Conservation (phyloP, 2,113 vertebrate genomes). For the Emydura subglobosa region DNA sequence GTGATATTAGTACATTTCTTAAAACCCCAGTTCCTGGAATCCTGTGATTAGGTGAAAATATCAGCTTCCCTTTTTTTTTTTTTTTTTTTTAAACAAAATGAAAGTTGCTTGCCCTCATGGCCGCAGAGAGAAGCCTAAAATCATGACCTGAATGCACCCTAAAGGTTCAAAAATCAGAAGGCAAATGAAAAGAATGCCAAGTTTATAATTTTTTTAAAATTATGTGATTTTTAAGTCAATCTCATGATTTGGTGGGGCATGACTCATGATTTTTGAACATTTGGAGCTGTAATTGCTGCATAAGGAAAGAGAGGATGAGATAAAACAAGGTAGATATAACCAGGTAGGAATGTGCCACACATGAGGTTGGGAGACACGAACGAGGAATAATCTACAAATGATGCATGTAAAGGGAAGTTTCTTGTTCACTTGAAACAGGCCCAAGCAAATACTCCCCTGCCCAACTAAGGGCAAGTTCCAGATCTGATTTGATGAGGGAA, state of each 20-base stretch:
- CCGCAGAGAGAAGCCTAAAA: neutral
- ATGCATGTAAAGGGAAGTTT: neutral
- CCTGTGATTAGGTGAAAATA: neutral
- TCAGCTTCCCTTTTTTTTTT: neutral
- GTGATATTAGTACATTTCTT: neutral
- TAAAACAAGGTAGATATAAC: neutral
- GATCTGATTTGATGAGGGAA: neutral
- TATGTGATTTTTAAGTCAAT: neutral
- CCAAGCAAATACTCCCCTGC: neutral
- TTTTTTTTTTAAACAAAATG: neutral
- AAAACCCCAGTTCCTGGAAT: neutral
- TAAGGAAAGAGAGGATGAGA: neutral
- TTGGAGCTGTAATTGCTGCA: neutral
- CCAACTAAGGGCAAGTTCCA: neutral
- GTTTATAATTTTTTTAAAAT: neutral
- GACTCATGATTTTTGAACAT: neutral
- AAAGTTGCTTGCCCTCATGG: neutral
- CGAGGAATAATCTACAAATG: neutral
- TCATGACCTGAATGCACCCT: neutral
- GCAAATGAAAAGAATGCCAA: neutral
- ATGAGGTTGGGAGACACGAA: neutral
- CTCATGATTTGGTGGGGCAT: neutral
- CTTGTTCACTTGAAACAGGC: neutral
- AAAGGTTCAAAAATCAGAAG: neutral
- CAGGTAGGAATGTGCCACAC: rapidly evolving